These are phyloP conservation scores for Tridacna gigas DNA, from an alignment of 2,888 invertebrate species.

Conservation along the genomic window DNA sequence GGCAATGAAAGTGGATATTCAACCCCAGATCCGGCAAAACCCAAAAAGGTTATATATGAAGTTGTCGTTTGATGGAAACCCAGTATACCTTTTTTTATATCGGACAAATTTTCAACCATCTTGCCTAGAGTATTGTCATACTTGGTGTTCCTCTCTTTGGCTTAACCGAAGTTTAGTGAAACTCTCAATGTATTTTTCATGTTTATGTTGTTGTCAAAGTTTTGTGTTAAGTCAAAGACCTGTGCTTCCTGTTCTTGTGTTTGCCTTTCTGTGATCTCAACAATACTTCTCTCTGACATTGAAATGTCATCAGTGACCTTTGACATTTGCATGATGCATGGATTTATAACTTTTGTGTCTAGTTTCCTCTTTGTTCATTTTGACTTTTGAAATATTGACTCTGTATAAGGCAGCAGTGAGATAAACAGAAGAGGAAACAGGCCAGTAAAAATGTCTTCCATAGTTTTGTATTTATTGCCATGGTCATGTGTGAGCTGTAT, in stretches of 20 bases:
- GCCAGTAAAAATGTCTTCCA: slow-evolving; percentile 6
- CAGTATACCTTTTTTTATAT: slow-evolving; percentile 6
- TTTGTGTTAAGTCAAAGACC: slow-evolving; percentile 8
- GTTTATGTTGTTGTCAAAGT: slow-evolving; percentile 2
- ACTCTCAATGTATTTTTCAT: not conserved
- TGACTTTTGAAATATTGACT: not conserved
- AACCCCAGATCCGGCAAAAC: slow-evolving; percentile 77
- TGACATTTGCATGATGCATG: slow-evolving; percentile 45
- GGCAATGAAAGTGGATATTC: slow-evolving; percentile 79
- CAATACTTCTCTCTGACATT: not conserved
- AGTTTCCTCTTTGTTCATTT: not conserved
- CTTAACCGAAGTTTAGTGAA: slow-evolving; percentile 24
- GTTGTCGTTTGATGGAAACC: slow-evolving; percentile 80
- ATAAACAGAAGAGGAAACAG: not conserved
- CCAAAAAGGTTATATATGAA: slow-evolving; percentile 84
- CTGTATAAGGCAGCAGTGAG: slow-evolving; percentile 2
- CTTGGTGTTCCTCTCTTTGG: slow-evolving; percentile 9
- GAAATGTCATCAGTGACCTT: not conserved
- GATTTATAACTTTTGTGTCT: slow-evolving; percentile 19
- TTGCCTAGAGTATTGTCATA: slow-evolving; percentile 65
- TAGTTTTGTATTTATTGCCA: not conserved
- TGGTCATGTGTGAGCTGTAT: not conserved
- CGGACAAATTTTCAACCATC: slow-evolving; percentile 46
- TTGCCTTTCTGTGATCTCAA: slow-evolving; percentile 42
- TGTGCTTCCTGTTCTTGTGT: slow-evolving; percentile 46